phyloP scores from a whole-genome alignment of 2,888 invertebrate genomes.

The Diloba caeruleocephala region DNA sequence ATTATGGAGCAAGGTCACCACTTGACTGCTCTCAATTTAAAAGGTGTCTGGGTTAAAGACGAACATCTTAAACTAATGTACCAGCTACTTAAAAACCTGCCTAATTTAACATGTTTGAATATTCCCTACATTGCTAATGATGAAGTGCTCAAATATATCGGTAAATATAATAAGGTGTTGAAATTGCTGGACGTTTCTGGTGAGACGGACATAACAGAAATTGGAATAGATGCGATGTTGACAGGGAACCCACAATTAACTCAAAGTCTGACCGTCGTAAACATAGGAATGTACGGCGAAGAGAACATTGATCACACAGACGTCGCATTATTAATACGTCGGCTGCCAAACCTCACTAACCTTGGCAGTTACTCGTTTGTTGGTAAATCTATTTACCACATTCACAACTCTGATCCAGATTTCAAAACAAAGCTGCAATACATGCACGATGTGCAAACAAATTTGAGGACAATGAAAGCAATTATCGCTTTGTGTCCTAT shows the following conservation, averaged over 20 bases:
- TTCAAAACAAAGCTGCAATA: constrained; percentile 91
- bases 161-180: constrained; percentile 87
- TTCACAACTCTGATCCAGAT: constrained; percentile 86
- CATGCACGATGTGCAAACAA: constrained; percentile 91
- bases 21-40: constrained; percentile 90
- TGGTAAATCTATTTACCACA: constrained; percentile 89
- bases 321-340: constrained; percentile 90
- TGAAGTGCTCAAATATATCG: constrained; percentile 90
- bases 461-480: constrained; percentile 88
- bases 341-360: constrained; percentile 90
- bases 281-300: constrained; percentile 92
- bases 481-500: constrained; percentile 90
- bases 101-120: constrained; percentile 89
- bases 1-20: constrained; percentile 91
- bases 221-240: constrained; percentile 89
- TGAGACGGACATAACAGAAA: constrained; percentile 91
- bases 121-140: constrained; percentile 93
- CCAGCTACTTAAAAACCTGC: constrained; percentile 89
- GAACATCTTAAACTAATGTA: constrained; percentile 91
- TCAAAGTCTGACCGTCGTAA: constrained; percentile 89
- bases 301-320: constrained; percentile 91
- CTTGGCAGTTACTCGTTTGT: constrained; percentile 92
- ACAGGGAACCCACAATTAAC: constrained; percentile 86
- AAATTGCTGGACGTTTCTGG: constrained; percentile 91
- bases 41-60: constrained; percentile 93